Conservation (phyloP, 2,113 vertebrate species). For the Notarius quadriscutis region DNA sequence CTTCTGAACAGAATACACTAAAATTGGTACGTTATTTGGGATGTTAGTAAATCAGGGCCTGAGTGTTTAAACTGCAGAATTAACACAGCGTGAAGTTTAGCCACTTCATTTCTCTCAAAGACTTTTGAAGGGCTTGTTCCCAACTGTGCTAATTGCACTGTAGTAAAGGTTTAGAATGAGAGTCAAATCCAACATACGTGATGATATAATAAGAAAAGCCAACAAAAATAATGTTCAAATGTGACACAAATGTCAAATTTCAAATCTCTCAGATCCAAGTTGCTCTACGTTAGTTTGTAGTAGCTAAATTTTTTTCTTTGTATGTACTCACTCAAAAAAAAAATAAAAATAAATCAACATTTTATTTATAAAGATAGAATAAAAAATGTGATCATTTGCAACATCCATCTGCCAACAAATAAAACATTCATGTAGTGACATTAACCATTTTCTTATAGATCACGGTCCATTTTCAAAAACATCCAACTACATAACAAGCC, state of each 20-base stretch:
- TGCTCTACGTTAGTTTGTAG: background rate
- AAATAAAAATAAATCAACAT: background rate
- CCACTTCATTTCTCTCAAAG: background rate
- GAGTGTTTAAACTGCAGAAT: background rate
- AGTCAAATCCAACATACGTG: background rate
- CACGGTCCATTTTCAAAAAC: background rate
- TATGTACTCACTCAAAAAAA: background rate
- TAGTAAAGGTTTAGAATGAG: background rate
- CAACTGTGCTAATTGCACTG: background rate
- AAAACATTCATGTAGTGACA: constrained; percentile 37
- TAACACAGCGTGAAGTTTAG: background rate
- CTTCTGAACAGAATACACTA: background rate
- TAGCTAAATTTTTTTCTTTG: background rate
- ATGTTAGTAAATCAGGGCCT: background rate
- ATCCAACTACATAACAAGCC: background rate
- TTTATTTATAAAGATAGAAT: background rate
- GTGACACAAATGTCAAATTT: background rate
- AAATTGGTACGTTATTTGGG: background rate
- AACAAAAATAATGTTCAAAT: background rate
- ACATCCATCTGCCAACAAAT: constrained; percentile 13
- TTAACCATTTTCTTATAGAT: background rate
- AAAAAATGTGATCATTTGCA: constrained; percentile 19
- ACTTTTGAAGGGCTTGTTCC: background rate
- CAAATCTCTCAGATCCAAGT: background rate
- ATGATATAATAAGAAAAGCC: background rate